phyloP scores from a whole-genome alignment of 2,888 invertebrate species.

The Bugulina stolonifera region DNA sequence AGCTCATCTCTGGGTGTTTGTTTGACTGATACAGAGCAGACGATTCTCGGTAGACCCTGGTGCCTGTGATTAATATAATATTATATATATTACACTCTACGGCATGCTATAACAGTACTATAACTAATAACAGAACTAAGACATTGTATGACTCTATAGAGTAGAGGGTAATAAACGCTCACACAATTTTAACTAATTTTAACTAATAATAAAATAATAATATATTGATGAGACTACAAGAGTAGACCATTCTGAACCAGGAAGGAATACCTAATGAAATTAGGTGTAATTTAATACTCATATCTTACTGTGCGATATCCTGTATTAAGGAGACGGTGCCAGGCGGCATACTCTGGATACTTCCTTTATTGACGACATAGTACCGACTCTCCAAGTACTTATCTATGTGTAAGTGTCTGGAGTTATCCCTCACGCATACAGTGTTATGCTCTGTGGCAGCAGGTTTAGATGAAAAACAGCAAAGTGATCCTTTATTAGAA shows the following conservation, averaged over 20 bases:
- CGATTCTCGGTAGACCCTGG: background rate
- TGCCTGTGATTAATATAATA: background rate
- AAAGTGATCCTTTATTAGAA: background rate
- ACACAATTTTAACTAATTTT: no score
- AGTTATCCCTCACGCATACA: background rate
- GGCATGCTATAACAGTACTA: no score
- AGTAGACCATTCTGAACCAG: no score
- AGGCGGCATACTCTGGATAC: background rate
- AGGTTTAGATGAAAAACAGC: background rate
- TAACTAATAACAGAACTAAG: no score
- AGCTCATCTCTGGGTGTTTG: background rate
- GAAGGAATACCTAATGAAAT: no score
- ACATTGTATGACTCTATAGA: no score
- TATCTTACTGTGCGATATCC: constrained; percentile 1
- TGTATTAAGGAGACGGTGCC: background rate
- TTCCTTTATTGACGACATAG: background rate
- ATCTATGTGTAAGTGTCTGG: constrained; percentile 11
- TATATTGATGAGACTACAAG: no score
- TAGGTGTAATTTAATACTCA: no score
- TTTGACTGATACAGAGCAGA: background rate
- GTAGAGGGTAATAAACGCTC: no score
- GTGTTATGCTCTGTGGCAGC: background rate
- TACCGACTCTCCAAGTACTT: background rate
- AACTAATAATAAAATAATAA: no score
- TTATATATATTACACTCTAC: background rate